These are phyloP conservation scores for Clinocottus analis DNA, from an alignment of 2,113 vertebrate genomes.

Conservation along the genomic window DNA sequence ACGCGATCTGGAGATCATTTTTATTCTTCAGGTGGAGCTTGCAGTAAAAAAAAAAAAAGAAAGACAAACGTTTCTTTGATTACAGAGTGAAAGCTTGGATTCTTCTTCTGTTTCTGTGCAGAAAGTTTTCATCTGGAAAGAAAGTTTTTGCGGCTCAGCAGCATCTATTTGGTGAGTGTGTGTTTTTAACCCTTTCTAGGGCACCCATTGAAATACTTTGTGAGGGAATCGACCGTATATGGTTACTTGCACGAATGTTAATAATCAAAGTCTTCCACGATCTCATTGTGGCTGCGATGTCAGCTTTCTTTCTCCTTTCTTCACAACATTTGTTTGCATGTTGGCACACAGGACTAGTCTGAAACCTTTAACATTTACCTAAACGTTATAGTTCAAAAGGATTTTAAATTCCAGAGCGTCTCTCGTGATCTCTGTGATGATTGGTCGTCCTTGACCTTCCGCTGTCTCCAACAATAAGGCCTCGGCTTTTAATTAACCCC, in stretches of 20 bases:
- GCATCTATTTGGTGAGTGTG: no score
- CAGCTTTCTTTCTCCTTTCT: not conserved
- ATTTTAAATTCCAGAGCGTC: not conserved
- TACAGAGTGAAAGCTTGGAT: no score
- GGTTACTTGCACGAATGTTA: no score
- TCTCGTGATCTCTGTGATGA: not conserved
- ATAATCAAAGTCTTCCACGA: not conserved
- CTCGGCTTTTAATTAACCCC: conserved; percentile 29
- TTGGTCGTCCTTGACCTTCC: conserved; percentile 11
- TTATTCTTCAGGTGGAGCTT: not conserved
- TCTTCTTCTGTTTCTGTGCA: not conserved
- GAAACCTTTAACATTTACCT: not conserved
- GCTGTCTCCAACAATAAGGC: not conserved
- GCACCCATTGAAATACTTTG: no score
- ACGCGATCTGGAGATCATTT: not conserved
- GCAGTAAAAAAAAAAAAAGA: not conserved
- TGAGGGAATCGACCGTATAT: no score
- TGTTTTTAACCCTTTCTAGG: no score
- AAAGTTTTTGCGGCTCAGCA: no score
- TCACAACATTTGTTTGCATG: not conserved
- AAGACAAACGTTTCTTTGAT: no score
- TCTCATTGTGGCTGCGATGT: not conserved
- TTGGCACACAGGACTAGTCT: not conserved
- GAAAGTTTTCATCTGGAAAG: not conserved
- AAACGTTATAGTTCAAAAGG: not conserved